These are phyloP conservation scores for Capreolus pygargus DNA, from an alignment of 2,113 vertebrate genomes.

Conservation along the genomic window DNA sequence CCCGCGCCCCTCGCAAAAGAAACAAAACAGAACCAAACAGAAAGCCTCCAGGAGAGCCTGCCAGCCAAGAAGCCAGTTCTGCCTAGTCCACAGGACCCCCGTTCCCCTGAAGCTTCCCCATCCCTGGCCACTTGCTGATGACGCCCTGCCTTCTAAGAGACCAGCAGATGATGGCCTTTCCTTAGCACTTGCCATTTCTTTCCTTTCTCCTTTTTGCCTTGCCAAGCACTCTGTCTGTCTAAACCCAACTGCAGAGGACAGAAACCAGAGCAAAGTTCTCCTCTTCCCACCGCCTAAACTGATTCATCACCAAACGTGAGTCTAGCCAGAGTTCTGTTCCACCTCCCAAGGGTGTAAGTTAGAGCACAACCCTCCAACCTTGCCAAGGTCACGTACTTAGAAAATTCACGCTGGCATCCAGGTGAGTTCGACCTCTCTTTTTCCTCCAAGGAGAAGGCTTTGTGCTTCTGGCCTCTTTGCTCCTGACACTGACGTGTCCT, in stretches of 20 bases:
- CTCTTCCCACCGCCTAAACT: neutral
- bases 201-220: neutral
- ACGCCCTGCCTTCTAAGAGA: neutral
- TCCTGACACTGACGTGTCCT: neutral
- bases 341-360: neutral
- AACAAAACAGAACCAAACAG: neutral
- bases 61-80: neutral
- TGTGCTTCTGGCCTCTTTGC: neutral
- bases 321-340: neutral
- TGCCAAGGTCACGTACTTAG: neutral
- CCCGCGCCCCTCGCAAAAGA: neutral
- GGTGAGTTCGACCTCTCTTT: neutral
- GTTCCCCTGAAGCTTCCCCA: no score
- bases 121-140: neutral
- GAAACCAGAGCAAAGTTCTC: neutral
- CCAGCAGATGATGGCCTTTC: neutral
- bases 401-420: neutral
- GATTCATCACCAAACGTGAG: neutral
- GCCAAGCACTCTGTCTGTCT: neutral
- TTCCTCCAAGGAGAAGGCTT: neutral
- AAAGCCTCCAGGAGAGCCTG: neutral
- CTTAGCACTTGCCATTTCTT: neutral
- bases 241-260: neutral
- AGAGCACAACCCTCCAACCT: neutral
- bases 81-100: neutral